Percentiles rank a stretch among this genome's conserved stretches.
Evolutionary conservation across 2,113 vertebrate species (phyloP).

Genomic region (Montifringilla adamsi): DNA sequence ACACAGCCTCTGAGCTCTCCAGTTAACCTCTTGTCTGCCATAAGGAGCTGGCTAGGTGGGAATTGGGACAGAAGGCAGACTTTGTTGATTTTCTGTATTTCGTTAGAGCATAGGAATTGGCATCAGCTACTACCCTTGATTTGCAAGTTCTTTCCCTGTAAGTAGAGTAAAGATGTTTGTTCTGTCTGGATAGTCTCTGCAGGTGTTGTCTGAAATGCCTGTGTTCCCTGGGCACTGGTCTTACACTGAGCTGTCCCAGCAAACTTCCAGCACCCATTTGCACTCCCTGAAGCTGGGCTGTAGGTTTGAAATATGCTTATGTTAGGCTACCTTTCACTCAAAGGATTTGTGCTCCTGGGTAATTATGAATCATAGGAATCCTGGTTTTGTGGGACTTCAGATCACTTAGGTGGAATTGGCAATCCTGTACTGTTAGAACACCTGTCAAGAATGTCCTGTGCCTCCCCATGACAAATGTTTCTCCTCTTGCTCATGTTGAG

Average conservation of each 20-base stretch:
- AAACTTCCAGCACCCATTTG: neutral
- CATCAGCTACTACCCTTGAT: neutral
- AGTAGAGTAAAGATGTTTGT: neutral
- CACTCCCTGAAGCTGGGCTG: neutral
- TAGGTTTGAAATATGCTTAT: neutral
- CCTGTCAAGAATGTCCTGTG: neutral
- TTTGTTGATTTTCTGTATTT: neutral
- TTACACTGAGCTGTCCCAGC: neutral
- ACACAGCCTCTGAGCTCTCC: neutral
- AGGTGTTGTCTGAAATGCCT: neutral
- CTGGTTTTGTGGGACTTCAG: neutral
- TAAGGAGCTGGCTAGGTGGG: neutral
- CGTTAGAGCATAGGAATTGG: neutral
- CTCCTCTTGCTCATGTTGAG: neutral
- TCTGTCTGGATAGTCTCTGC: neutral
- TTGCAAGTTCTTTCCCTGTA: neutral
- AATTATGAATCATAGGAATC: neutral
- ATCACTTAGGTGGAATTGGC: neutral
- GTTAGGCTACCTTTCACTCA: neutral
- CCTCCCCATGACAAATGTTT: neutral
- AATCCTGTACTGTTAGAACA: neutral
- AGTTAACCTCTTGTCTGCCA: conserved; percentile 53
- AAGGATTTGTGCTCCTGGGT: neutral
- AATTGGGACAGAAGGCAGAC: neutral
- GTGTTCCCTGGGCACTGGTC: neutral